Conservation (phyloP, 2,888 invertebrate species). For the Aspidapion aeneum region DNA sequence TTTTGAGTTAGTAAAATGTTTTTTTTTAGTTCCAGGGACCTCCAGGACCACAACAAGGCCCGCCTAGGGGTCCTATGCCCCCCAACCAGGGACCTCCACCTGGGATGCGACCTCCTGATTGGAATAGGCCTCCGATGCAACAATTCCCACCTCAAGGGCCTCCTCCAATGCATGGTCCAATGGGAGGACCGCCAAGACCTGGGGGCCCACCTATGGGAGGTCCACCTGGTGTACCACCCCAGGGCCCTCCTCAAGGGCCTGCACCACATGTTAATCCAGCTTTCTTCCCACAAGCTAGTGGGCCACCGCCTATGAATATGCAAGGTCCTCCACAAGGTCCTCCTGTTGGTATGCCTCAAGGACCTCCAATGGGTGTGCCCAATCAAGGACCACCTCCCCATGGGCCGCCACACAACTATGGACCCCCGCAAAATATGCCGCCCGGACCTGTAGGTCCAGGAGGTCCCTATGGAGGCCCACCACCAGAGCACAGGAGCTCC, state of each 20-base stretch:
- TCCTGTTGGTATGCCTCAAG: conserved; percentile 57
- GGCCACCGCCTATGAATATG: conserved; percentile 56
- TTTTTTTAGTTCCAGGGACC: conserved; percentile 52
- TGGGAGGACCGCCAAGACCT: conserved; percentile 50
- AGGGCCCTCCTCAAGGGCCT: conserved; percentile 56
- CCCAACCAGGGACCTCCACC: conserved; percentile 61
- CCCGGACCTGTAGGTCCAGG: conserved; percentile 24
- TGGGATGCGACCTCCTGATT: conserved; percentile 65
- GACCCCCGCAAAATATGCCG: conserved; percentile 49
- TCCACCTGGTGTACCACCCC: conserved; percentile 52
- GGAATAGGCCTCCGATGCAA: conserved; percentile 73
- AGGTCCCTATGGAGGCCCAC: conserved; percentile 60
- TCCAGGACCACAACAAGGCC: conserved; percentile 60
- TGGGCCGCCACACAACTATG: conserved; percentile 55
- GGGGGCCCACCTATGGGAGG: conserved; percentile 56
- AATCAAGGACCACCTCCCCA: conserved; percentile 45
- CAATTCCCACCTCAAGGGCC: conserved; percentile 67
- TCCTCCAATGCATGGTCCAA: conserved; percentile 64
- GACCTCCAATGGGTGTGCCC: conserved; percentile 66
- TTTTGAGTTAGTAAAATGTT: neutral
- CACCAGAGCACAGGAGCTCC: conserved; percentile 52
- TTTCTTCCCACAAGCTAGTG: conserved; percentile 81
- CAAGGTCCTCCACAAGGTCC: conserved; percentile 48
- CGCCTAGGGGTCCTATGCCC: conserved; percentile 54
- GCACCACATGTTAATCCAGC: conserved; percentile 97